Evolutionary conservation across 2,113 vertebrate species (phyloP).

Genomic region (Dissostichus mawsoni): DNA sequence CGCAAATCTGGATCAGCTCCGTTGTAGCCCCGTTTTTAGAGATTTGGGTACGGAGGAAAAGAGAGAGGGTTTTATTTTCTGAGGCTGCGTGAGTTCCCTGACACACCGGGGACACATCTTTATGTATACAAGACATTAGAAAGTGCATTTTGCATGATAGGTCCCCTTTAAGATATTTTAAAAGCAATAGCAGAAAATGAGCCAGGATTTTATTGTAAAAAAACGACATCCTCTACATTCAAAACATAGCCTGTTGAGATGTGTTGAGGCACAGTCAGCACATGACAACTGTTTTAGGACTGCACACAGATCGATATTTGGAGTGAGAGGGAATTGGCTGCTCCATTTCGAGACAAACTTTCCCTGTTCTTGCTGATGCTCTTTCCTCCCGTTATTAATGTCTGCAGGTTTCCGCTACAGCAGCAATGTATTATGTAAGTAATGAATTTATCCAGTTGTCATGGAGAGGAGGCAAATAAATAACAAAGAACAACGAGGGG

Average conservation of each 20-base stretch:
- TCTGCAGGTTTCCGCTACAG: constrained; percentile 50
- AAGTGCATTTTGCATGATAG: too few species aligned
- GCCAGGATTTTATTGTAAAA: too few species aligned
- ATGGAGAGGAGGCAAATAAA: constrained; percentile 59
- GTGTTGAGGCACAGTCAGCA: background rate
- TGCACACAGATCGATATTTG: constrained; percentile 54
- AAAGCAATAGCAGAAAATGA: background rate
- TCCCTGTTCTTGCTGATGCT: constrained; percentile 14
- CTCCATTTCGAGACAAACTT: constrained; percentile 12
- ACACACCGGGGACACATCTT: too few species aligned
- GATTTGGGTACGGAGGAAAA: too few species aligned
- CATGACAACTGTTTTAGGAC: background rate
- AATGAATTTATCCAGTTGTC: constrained; percentile 39
- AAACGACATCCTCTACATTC: too few species aligned
- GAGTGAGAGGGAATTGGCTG: constrained; percentile 22
- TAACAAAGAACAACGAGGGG: constrained; percentile 34
- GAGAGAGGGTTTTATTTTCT: too few species aligned
- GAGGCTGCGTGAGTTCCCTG: too few species aligned
- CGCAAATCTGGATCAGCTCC: too few species aligned
- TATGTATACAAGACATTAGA: too few species aligned
- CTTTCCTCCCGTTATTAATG: constrained; percentile 26
- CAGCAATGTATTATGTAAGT: background rate
- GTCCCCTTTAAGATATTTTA: too few species aligned
- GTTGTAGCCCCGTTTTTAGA: too few species aligned
- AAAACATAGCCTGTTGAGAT: background rate